Evolutionary conservation across 2,888 invertebrate genomes (phyloP).

Genomic region (Caenorhabditis japonica): DNA sequence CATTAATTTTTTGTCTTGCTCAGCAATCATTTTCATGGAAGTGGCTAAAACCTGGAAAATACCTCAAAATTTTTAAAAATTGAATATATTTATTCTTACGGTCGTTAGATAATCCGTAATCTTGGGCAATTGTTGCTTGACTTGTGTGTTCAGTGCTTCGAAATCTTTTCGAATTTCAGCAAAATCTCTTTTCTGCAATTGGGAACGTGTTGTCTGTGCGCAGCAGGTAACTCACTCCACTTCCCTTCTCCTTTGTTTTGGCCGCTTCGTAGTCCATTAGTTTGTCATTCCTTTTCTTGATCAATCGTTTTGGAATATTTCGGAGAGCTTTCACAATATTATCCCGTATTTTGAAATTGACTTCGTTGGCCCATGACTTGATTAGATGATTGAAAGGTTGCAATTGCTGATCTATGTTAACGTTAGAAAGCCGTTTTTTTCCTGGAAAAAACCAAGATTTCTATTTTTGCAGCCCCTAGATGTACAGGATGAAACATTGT

Average conservation of each 20-base stretch:
- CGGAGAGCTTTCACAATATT: conserved; percentile 62
- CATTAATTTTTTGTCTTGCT: conserved; percentile 52
- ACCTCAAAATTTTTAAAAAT: neutral
- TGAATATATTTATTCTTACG: conserved; percentile 20
- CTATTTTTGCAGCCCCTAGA: neutral
- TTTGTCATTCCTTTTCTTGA: conserved; percentile 74
- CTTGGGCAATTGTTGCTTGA: conserved; percentile 70
- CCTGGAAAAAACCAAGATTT: conserved; percentile 17
- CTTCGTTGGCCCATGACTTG: conserved; percentile 44
- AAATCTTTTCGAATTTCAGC: conserved; percentile 61
- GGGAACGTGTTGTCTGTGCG: neutral
- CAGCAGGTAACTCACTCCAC: conserved; percentile 2
- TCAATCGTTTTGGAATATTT: conserved; percentile 66
- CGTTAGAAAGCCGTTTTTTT: conserved; percentile 47
- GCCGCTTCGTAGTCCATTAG: conserved; percentile 73
- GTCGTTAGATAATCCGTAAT: conserved; percentile 61
- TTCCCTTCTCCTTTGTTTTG: conserved; percentile 50
- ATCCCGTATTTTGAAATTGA: conserved; percentile 58
- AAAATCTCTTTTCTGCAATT: conserved; percentile 39
- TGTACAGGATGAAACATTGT: neutral
- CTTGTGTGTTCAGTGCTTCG: conserved; percentile 72
- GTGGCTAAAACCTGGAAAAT: conserved; percentile 54
- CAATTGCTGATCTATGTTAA: conserved; percentile 49
- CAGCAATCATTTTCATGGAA: conserved; percentile 52
- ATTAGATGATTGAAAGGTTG: conserved; percentile 54